Evolutionary conservation across 2,797 vertebrate species (phyloP).

Genomic region (Acrossocheilus wenchowensis): DNA sequence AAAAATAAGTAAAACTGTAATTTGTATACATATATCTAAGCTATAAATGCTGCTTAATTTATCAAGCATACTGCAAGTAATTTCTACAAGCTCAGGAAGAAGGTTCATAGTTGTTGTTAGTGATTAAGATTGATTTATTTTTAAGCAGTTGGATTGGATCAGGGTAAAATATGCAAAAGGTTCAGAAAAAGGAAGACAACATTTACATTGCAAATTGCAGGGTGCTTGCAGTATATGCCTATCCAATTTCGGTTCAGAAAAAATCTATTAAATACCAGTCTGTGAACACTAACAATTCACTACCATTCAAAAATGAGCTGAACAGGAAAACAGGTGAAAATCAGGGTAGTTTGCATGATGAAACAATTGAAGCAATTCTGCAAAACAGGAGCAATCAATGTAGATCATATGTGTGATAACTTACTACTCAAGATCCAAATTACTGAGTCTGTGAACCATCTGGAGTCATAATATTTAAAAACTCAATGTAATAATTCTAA

Average conservation of each 20-base stretch:
- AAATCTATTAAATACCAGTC: conserved; percentile 19
- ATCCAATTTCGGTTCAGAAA: conserved; percentile 7
- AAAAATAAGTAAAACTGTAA: neutral
- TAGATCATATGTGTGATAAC: conserved; percentile 6
- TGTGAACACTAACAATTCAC: neutral
- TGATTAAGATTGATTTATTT: conserved; percentile 18
- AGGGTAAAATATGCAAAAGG: conserved; percentile 6
- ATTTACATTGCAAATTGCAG: conserved; percentile 31
- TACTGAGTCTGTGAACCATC: neutral
- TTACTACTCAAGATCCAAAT: conserved; percentile 12
- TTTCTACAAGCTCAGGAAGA: conserved; percentile 4
- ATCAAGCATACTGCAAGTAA: neutral
- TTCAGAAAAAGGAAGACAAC: neutral
- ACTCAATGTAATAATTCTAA: neutral
- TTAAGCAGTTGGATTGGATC: conserved; percentile 22
- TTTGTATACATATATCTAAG: neutral
- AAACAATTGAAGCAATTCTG: neutral
- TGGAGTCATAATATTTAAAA: conserved; percentile 4
- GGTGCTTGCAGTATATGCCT: neutral
- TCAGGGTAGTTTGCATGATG: neutral
- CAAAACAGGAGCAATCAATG: neutral
- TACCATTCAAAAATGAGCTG: conserved; percentile 5
- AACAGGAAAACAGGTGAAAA: conserved; percentile 4
- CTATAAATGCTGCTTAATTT: neutral
- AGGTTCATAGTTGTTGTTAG: neutral